A percentile compares a stretch with the other conserved stretches of the same genome.
phyloP scores from a whole-genome alignment of 2,113 vertebrate genomes.

The Anolis carolinensis region DNA sequence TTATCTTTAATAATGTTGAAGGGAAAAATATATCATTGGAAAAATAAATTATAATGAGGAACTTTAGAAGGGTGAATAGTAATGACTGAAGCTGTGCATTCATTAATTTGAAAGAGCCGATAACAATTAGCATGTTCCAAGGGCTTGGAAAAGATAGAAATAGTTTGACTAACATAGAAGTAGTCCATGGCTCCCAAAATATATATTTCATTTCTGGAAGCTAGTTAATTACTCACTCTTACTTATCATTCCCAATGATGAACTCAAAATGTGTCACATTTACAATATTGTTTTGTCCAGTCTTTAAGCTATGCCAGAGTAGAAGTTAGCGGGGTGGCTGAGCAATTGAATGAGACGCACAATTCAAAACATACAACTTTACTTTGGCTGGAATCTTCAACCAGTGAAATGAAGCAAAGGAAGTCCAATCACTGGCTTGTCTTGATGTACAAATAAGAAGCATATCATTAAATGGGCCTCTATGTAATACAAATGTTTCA shows the following conservation, averaged over 20 bases:
- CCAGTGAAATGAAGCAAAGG: conserved; percentile 22
- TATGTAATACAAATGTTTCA: conserved; percentile 44
- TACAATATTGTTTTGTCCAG: not conserved
- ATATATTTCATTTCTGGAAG: not conserved
- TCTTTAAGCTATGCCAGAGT: not conserved
- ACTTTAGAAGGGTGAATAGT: not conserved
- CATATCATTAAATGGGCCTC: conserved; percentile 41
- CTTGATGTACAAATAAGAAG: conserved; percentile 25
- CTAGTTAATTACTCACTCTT: not conserved
- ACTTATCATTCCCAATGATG: not conserved
- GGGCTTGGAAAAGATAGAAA: not conserved
- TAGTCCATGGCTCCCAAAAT: not conserved
- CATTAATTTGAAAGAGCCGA: conserved; percentile 26
- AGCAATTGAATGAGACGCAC: not conserved
- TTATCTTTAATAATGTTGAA: conserved; percentile 41
- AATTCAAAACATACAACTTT: not conserved
- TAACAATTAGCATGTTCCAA: conserved; percentile 12
- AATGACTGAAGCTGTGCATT: conserved; percentile 8
- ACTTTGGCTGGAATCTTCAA: conserved; percentile 7
- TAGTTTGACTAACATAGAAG: not conserved
- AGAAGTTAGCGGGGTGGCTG: not conserved
- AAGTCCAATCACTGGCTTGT: conserved; percentile 3
- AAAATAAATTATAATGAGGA: conserved; percentile 29
- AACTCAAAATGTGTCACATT: not conserved
- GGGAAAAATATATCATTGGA: not conserved